Percentiles rank a stretch among this genome's conserved stretches.
Evolutionary conservation across 1,140 invertebrate species (phyloP).

Genomic region (Calephelis virginiensis): DNA sequence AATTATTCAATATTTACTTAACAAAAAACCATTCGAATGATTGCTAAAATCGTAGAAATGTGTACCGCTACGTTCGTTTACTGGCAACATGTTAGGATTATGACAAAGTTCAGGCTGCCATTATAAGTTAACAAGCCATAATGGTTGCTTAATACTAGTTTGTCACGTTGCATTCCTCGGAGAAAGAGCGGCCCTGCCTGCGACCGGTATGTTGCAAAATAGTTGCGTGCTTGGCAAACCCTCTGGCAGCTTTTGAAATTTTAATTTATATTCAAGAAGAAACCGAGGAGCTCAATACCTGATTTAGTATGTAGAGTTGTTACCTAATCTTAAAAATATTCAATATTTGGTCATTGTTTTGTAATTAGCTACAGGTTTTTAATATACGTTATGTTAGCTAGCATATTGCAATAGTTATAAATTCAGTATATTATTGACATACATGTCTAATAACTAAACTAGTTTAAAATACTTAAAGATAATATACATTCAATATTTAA

Average conservation of each 20-base stretch:
- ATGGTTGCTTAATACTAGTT: slow-evolving; percentile 45
- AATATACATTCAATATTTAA: no score
- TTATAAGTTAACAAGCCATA: slow-evolving; percentile 26
- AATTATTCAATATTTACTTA: no score
- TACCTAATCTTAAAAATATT: slow-evolving; percentile 3
- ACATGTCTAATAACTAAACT: neutral
- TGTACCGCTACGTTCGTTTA: no score
- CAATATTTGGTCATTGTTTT: neutral
- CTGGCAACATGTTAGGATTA: neutral
- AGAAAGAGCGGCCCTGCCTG: slow-evolving; percentile 66
- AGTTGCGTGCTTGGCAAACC: slow-evolving; percentile 51
- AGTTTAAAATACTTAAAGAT: no score
- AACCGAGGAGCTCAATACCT: neutral
- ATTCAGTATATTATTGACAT: neutral
- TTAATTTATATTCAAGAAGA: slow-evolving; percentile 57
- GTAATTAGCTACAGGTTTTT: neutral
- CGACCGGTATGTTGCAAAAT: slow-evolving; percentile 57
- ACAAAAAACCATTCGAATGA: no score
- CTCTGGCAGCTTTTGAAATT: slow-evolving; percentile 56
- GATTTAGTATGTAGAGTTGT: neutral
- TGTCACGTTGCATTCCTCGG: slow-evolving; percentile 54
- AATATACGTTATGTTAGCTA: neutral
- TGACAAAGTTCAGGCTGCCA: neutral
- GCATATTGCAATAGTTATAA: neutral
- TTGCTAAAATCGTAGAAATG: no score